Base-by-base conservation (phyloP, 2,113 vertebrate species). In the Calonectris borealis region DNA sequence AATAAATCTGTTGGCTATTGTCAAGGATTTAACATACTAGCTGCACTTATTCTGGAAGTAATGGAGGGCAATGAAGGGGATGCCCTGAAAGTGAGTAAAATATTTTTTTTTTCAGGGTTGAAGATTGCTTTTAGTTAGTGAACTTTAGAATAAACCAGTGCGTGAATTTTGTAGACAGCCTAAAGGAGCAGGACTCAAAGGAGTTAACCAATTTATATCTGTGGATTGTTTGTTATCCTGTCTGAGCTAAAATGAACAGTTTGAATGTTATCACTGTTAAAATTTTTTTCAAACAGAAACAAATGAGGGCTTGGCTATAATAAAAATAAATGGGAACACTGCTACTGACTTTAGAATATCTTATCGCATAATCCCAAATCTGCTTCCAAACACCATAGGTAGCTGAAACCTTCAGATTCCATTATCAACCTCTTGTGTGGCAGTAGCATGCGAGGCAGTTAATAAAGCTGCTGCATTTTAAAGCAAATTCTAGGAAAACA, bases 1-100 rank as follows among this genome's bases (percentile, higher is more conserved):
- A 99, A 99, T 95, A 99, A 99, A 96, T 98, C 98, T 58, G 98
- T 99, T 20, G 99, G 99, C 24, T 99, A 99, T 86, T 99, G 99
- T 88, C 99, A 99, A 97, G 99, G 99, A 66, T 99, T 99, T 95
- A 99, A 99, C 86, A 99, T 99, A 83, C 93, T 99, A 62, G 99
- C 99, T 34, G 99, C 99, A 1, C 98, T 99, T 31, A 99, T 99
- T 81, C 96, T 99, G 87, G 98, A 99, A 97, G 99, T 99, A 62
- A 98, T 99, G 94, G 99, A 99, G 84, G 99, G 99, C 90, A 98
- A 99, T 13, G 99, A 99, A 97, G 99, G 99, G 22, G 99, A 99
- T 66, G 99, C 99, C 2, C 95, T 99, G 80, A 99, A 99, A 97
- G 99, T 99, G 71, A 97, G 98, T 98, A 52, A 60, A 81, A 8